Conservation (phyloP, 2,888 invertebrate genomes). For the Suillia variegata region DNA sequence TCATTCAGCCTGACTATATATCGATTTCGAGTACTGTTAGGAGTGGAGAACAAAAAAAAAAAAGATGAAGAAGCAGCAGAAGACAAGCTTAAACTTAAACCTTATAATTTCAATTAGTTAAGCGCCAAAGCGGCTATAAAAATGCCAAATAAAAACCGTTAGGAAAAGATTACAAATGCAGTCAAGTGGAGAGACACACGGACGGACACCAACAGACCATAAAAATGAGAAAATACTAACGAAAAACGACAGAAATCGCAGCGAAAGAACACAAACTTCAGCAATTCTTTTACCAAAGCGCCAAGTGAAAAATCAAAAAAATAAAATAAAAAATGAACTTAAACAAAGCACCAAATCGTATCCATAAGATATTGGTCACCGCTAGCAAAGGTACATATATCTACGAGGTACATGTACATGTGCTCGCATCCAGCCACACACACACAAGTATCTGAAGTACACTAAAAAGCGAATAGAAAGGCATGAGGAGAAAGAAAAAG, state of each 20-base stretch:
- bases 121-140: slow-evolving; percentile 36
- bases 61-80: no score
- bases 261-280: not conserved
- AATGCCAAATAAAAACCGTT: slow-evolving; percentile 35
- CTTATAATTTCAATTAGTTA: slow-evolving; percentile 47
- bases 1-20: slow-evolving; percentile 9
- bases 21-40: slow-evolving; percentile 4
- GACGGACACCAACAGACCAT: no score
- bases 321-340: slow-evolving; percentile 28
- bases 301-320: slow-evolving; percentile 27
- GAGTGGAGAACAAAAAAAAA: not conserved
- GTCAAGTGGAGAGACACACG: slow-evolving; percentile 50
- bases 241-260: no score
- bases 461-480: not conserved
- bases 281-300: no score
- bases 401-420: no score
- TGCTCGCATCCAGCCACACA: no score
- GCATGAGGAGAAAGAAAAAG: not conserved
- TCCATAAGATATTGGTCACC: not conserved
- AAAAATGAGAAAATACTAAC: slow-evolving; percentile 30
- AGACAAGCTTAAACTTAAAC: no score
- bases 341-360: slow-evolving; percentile 15
- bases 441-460: not conserved
- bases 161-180: slow-evolving; percentile 51
- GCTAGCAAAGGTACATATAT: not conserved